Evolutionary conservation across 2,888 invertebrate species (phyloP).

Genomic region (Nebria salina): DNA sequence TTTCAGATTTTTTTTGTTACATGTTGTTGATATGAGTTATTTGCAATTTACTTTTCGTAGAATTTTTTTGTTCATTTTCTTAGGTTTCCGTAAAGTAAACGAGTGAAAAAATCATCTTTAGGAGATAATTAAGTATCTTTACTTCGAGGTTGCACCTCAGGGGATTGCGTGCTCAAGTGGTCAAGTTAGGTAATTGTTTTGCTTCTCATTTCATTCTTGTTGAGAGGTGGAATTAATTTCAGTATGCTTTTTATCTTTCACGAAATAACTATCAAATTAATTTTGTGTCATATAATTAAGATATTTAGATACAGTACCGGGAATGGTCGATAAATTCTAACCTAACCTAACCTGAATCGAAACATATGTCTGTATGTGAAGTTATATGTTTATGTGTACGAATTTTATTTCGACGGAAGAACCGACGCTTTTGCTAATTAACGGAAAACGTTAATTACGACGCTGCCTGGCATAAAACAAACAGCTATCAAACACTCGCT

Average conservation of each 20-base stretch:
- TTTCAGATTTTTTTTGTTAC: not conserved
- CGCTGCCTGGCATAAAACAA: conserved; percentile 34
- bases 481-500: conserved; percentile 14
- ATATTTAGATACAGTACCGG: no score
- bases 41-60: not conserved
- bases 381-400: not conserved
- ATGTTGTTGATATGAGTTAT: not conserved
- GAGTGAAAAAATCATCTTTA: not conserved
- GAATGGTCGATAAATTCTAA: no score
- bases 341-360: no score
- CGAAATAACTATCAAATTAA: not conserved
- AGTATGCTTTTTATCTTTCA: not conserved
- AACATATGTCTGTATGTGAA: not conserved
- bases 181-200: not conserved
- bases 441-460: conserved; percentile 44
- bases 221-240: not conserved
- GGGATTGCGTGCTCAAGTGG: not conserved
- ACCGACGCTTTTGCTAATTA: conserved; percentile 41
- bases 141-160: not conserved
- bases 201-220: not conserved
- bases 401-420: conserved; percentile 40
- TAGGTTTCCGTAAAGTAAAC: not conserved
- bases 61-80: not conserved
- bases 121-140: conserved; percentile 1
- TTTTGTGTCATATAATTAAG: not conserved